Evolutionary conservation across 2,888 invertebrate genomes (phyloP).

Genomic region (Drosophila borborema): DNA sequence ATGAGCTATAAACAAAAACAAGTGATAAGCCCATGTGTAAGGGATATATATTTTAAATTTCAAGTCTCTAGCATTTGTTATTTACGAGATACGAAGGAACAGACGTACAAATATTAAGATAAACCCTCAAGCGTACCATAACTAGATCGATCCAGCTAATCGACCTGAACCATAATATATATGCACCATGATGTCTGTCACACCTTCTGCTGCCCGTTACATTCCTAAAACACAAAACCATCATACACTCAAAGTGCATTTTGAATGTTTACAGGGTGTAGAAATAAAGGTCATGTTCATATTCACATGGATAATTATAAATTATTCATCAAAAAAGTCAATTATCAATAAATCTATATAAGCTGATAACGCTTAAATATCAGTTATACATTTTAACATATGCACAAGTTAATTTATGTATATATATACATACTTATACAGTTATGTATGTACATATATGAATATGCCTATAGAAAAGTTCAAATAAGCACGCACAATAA

Average conservation of each 20-base stretch:
- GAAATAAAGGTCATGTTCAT: not conserved
- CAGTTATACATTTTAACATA: not conserved
- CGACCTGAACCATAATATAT: no score
- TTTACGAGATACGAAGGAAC: not conserved
- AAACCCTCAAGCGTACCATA: no score
- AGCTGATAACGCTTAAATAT: not conserved
- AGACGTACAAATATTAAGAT: no score
- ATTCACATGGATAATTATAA: not conserved
- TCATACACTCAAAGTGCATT: not conserved
- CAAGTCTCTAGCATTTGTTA: no score
- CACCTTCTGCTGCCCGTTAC: no score
- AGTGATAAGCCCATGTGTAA: not conserved
- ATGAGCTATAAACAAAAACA: not conserved
- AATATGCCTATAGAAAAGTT: not conserved
- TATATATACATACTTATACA: not conserved
- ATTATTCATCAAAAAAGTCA: constrained; percentile 1
- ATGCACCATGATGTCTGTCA: not conserved
- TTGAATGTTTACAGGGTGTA: not conserved
- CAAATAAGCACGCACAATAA: not conserved
- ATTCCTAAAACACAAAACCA: not conserved
- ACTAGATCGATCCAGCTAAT: no score
- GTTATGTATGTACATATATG: not conserved
- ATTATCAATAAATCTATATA: constrained; percentile 5
- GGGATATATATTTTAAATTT: no score
- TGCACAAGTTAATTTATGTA: not conserved